Evolutionary conservation across 1,140 invertebrate genomes (phyloP).

Genomic region (Mycetomoellerius zeteki): DNA sequence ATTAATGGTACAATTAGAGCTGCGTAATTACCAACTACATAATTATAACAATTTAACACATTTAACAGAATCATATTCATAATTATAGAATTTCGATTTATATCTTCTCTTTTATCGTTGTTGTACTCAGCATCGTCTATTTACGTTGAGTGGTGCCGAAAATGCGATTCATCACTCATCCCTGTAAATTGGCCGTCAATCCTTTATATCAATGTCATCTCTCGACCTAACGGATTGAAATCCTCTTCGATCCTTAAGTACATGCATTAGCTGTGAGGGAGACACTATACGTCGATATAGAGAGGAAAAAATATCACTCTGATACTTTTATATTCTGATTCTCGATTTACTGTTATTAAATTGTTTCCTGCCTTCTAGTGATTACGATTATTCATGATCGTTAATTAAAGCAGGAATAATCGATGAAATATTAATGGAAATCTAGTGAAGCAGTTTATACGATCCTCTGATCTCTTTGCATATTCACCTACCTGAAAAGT

Average conservation of each 20-base stretch:
- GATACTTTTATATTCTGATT: conserved; percentile 7
- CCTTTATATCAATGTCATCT: conserved; percentile 35
- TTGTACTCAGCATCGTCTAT: conserved; percentile 18
- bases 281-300: background rate
- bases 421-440: background rate
- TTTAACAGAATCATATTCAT: background rate
- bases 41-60: conserved; percentile 11
- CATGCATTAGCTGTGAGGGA: conserved; percentile 24
- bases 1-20: conserved; percentile 1
- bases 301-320: background rate
- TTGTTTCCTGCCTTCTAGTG: background rate
- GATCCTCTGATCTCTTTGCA: background rate
- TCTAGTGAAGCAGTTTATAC: background rate
- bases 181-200: conserved; percentile 34
- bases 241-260: conserved; percentile 9
- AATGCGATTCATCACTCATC: conserved; percentile 46
- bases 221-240: background rate
- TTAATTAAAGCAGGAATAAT: conserved; percentile 26
- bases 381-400: background rate
- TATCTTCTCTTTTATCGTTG: conserved; percentile 22
- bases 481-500: conserved; percentile 31
- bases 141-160: background rate
- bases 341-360: conserved; percentile 3
- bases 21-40: conserved; percentile 7
- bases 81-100: conserved; percentile 17